Base-by-base conservation (phyloP, 2,113 vertebrate genomes). In the Actinemys pallida region DNA sequence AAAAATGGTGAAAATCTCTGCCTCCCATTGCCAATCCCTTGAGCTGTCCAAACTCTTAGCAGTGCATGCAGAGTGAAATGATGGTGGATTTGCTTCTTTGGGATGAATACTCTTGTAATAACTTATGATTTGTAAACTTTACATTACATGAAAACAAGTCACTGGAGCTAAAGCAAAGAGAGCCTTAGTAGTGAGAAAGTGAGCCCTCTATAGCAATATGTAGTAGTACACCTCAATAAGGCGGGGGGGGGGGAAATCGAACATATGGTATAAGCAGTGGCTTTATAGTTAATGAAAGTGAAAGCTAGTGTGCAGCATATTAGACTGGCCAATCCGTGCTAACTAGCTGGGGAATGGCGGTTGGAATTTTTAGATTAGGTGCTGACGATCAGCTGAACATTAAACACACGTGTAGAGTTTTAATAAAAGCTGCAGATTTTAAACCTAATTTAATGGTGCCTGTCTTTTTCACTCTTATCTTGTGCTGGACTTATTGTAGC, bases 401-500 rank as follows among this genome's bases (percentile, higher is more conserved):
- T 65, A 56, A 78, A 12, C 62, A 72, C n/a, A 72, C 5, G 39
- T 89, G 20, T 4, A 3, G 2, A 14, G 78, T 53, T 69, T 72
- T 39, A 72, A 72, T 39, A 72, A 72, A 19, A 72, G 45, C 16
- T 76, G 81, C 81, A 49, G 20, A 52, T 27, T 17, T 16, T 5
- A 83, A 4, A 47, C 69, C 24, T 56, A 22, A 35, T 85, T 52
- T 88, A 2, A 2, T 31, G 13, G 2, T 7, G 59, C 50, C 62
- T 69, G 5, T 57, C 88, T 8, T 79, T n/a, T 20, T 31, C 11
- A 11, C 39, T 86, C 42, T 16, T 57, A 42, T 53, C 54, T 29
- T 76, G 54, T 93, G 52, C 10, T 89, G 59, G 13, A 29, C 24
- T 87, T 91, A 78, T 72, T 5, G 72, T 59, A 93, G n/a, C 19